phyloP scores from a whole-genome alignment of 2,888 invertebrate species.

The Xestia xanthographa region DNA sequence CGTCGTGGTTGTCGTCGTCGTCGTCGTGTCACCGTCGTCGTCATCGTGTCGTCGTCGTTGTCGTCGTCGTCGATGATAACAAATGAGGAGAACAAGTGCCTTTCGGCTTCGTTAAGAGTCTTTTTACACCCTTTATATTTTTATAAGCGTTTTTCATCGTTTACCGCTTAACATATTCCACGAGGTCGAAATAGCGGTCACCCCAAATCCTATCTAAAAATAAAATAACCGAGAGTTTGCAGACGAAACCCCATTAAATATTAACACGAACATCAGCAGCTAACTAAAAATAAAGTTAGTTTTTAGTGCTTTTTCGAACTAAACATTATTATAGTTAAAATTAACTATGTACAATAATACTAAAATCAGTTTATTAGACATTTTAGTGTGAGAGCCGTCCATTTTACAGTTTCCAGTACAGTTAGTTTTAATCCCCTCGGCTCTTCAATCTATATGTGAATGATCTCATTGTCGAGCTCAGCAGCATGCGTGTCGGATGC shows the following conservation, averaged over 20 bases:
- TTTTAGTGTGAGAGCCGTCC: not conserved
- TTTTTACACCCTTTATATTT: too few relatives aligned
- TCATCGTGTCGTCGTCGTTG: too few relatives aligned
- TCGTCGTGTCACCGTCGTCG: too few relatives aligned
- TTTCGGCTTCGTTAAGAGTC: too few relatives aligned
- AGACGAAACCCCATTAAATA: slow-evolving; percentile 39
- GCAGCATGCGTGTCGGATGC: too few relatives aligned
- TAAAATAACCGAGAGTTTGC: not conserved
- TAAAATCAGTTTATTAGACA: slow-evolving; percentile 11
- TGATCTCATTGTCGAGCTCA: too few relatives aligned
- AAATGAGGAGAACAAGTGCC: too few relatives aligned
- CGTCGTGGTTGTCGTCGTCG: too few relatives aligned
- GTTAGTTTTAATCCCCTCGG: too few relatives aligned
- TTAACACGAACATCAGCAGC: slow-evolving; percentile 6
- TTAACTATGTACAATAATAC: slow-evolving; percentile 3
- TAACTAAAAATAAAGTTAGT: slow-evolving; percentile 22
- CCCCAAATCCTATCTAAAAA: not conserved
- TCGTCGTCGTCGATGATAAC: too few relatives aligned
- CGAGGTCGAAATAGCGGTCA: not conserved
- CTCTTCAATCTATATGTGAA: too few relatives aligned
- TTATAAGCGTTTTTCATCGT: not conserved
- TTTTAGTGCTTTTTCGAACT: slow-evolving; percentile 20
- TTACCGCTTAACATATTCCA: not conserved
- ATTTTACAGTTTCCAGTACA: not conserved
- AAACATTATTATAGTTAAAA: slow-evolving; percentile 5